Conservation (phyloP, 2,888 invertebrate species). For the Limnephilus marmoratus region DNA sequence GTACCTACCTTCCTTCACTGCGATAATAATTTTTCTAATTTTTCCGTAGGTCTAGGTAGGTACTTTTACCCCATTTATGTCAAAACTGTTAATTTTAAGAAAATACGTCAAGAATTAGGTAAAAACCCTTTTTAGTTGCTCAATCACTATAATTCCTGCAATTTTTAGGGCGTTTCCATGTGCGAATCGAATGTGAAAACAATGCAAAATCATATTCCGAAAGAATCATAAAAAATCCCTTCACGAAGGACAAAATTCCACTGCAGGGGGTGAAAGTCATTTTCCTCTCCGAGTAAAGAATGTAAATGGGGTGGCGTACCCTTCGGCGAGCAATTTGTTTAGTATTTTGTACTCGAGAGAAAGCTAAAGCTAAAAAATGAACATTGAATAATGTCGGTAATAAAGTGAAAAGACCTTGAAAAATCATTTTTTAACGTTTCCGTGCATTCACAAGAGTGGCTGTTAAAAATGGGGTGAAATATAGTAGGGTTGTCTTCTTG, state of each 20-base stretch:
- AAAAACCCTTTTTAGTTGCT: not conserved
- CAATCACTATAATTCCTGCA: not conserved
- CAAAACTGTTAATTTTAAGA: not conserved
- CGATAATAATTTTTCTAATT: too few species aligned
- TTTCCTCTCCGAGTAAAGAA: conserved; percentile 25
- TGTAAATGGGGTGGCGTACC: conserved; percentile 38
- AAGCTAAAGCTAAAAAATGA: conserved; percentile 59
- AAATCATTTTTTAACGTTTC: conserved; percentile 63
- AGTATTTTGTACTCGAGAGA: conserved; percentile 52
- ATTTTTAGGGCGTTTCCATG: not conserved
- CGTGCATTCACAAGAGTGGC: conserved; percentile 51
- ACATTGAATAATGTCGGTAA: conserved; percentile 63
- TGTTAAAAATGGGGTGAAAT: conserved; percentile 43
- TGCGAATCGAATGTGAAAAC: conserved; percentile 10
- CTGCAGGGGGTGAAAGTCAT: conserved; percentile 38
- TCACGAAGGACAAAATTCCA: conserved; percentile 41
- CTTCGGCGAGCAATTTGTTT: conserved; percentile 48
- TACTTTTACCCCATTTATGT: not conserved
- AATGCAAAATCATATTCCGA: conserved; percentile 3
- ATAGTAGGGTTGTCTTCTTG: conserved; percentile 15
- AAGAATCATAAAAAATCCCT: conserved; percentile 28
- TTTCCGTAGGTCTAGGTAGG: too few species aligned
- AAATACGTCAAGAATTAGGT: not conserved
- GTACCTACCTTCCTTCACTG: too few species aligned
- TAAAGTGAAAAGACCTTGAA: conserved; percentile 65